These are phyloP conservation scores for Megamerina dolium DNA, from an alignment of 2,888 invertebrate genomes.

Conservation along the genomic window DNA sequence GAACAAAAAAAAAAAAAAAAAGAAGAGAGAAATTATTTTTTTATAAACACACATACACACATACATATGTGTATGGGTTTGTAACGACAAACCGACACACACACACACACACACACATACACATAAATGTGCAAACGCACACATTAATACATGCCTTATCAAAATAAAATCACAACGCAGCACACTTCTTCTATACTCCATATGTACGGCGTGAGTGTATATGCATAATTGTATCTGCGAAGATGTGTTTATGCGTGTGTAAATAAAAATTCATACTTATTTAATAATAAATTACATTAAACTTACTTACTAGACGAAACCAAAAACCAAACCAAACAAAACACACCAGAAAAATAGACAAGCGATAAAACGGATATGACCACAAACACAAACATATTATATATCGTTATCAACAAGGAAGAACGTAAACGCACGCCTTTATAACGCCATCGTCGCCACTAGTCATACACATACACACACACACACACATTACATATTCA, in stretches of 20 bases:
- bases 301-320: constrained; percentile 6
- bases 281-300: constrained; percentile 14
- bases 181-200: neutral
- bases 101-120: constrained; percentile 1
- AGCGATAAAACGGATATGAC: constrained; percentile 6
- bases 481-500: neutral
- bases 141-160: constrained; percentile 13
- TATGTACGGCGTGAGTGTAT: neutral
- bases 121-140: constrained; percentile 1
- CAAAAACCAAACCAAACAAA: neutral
- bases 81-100: constrained; percentile 1
- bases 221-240: neutral
- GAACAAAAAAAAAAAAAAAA: neutral
- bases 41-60: too few species aligned
- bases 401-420: neutral
- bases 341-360: neutral
- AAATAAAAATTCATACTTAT: constrained; percentile 13
- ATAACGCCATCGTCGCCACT: neutral
- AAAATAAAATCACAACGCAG: constrained; percentile 5
- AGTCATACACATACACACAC: neutral
- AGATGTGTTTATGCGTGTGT: constrained; percentile 6
- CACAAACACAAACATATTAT: neutral
- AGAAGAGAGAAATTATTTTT: too few species aligned
- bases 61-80: too few species aligned
- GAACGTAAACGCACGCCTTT: neutral